phyloP scores from a whole-genome alignment of 2,888 invertebrate species.

The Himalopsyche japonica region DNA sequence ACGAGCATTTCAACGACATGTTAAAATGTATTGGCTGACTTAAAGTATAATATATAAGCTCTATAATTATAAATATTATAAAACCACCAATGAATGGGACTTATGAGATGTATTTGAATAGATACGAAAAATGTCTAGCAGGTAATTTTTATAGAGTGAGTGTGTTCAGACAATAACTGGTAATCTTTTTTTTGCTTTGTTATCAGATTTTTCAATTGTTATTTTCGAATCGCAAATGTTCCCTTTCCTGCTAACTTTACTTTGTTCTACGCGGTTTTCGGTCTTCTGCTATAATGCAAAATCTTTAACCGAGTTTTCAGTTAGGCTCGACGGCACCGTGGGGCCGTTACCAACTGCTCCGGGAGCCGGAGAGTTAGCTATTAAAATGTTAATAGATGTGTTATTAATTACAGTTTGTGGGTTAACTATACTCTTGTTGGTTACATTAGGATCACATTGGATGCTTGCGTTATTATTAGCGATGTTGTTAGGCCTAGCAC shows the following conservation, averaged over 20 bases:
- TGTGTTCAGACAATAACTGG: conserved; percentile 30
- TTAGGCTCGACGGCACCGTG: conserved; percentile 21
- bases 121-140: neutral
- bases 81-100: neutral
- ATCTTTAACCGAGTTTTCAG: conserved; percentile 31
- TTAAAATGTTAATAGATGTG: conserved; percentile 16
- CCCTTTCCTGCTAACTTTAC: neutral
- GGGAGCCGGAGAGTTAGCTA: neutral
- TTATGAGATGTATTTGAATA: neutral
- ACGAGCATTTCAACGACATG: neutral
- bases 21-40: neutral
- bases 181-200: conserved; percentile 25
- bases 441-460: conserved; percentile 3
- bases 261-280: neutral
- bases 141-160: neutral
- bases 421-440: neutral
- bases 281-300: conserved; percentile 39
- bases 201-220: neutral
- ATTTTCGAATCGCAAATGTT: conserved; percentile 6
- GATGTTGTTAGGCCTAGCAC: neutral
- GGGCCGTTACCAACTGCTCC: conserved; percentile 31
- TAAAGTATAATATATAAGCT: neutral
- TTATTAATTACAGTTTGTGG: conserved; percentile 11
- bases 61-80: neutral
- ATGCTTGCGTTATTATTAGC: conserved; percentile 8